Conservation (phyloP, 1,140 invertebrate species). For the Drosophila bocki region DNA sequence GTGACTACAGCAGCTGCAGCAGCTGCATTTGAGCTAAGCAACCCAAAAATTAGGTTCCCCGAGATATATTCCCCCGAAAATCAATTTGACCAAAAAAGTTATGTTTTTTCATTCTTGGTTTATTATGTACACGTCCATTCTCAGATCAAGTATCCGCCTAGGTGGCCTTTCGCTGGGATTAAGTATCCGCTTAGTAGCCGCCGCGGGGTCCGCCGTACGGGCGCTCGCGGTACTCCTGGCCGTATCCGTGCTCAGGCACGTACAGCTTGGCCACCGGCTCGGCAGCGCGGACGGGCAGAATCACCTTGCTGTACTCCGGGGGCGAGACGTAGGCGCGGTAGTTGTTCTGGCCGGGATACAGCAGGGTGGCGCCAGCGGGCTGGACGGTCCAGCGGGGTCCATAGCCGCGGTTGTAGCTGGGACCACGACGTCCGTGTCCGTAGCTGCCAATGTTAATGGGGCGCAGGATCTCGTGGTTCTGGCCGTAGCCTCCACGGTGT, state of each 20-base stretch:
- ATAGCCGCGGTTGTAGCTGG: slow-evolving; percentile 30
- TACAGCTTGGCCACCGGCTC: slow-evolving; percentile 71
- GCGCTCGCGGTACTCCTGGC: slow-evolving; percentile 25
- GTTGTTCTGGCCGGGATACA: slow-evolving; percentile 72
- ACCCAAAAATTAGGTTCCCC: slow-evolving; percentile 5
- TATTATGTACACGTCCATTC: slow-evolving; percentile 39
- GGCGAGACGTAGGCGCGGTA: slow-evolving; percentile 64
- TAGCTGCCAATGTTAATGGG: slow-evolving; percentile 35
- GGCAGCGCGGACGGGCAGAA: slow-evolving; percentile 64
- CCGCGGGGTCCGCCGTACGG: slow-evolving; percentile 31
- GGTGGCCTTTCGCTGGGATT: slow-evolving; percentile 5
- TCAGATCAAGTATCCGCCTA: slow-evolving; percentile 33
- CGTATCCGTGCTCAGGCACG: slow-evolving; percentile 68
- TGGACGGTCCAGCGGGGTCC: slow-evolving; percentile 66
- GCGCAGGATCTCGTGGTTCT: slow-evolving; percentile 21
- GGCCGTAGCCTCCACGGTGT: slow-evolving; percentile 34
- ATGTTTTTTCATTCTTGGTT: slow-evolving; percentile 23
- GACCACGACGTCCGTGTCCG: slow-evolving; percentile 20
- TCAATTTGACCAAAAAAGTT: neutral
- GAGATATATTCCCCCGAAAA: slow-evolving; percentile 1
- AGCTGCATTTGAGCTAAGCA: slow-evolving; percentile 17
- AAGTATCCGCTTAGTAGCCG: slow-evolving; percentile 34
- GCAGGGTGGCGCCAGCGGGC: slow-evolving; percentile 70
- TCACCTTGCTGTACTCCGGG: slow-evolving; percentile 71
- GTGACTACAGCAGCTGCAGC: slow-evolving; percentile 26